Conservation (phyloP, 2,113 vertebrate species). For the Ceyx margarethae region DNA sequence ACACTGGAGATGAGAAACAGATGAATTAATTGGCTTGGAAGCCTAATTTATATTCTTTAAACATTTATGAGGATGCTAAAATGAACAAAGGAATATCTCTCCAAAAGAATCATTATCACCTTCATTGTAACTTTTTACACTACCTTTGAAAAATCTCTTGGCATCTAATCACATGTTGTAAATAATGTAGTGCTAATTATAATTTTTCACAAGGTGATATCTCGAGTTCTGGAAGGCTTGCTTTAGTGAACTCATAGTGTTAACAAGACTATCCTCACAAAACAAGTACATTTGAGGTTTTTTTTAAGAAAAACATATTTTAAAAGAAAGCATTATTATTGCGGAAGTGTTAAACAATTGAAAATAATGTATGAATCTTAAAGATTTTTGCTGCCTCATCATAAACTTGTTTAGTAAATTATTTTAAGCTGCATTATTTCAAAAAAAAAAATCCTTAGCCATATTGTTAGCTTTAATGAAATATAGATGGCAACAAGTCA, state of each 20-base stretch:
- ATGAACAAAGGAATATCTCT: conserved; percentile 44
- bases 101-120: conserved; percentile 47
- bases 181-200: conserved; percentile 62
- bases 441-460: background rate
- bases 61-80: conserved; percentile 59
- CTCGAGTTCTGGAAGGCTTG: conserved; percentile 12
- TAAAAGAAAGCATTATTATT: background rate
- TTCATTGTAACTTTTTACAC: conserved; percentile 43
- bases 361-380: background rate
- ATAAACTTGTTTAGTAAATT: background rate
- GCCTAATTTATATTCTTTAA: conserved; percentile 67
- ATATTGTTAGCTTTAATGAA: background rate
- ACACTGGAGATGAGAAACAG: conserved; percentile 56
- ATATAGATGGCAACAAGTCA: background rate
- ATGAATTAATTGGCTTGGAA: conserved; percentile 63
- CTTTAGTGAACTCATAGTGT: background rate
- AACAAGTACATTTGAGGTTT: background rate
- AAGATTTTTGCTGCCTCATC: background rate
- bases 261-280: background rate
- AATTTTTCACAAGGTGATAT: conserved; percentile 15
- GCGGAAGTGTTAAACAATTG: background rate
- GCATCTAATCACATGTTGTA: conserved; percentile 44
- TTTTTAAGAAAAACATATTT: too few species aligned
- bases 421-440: background rate
- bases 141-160: conserved; percentile 51